Percentiles rank a stretch among this genome's conserved stretches.
Evolutionary conservation across 2,797 vertebrate species (phyloP).

Genomic region (Anguilla anguilla): DNA sequence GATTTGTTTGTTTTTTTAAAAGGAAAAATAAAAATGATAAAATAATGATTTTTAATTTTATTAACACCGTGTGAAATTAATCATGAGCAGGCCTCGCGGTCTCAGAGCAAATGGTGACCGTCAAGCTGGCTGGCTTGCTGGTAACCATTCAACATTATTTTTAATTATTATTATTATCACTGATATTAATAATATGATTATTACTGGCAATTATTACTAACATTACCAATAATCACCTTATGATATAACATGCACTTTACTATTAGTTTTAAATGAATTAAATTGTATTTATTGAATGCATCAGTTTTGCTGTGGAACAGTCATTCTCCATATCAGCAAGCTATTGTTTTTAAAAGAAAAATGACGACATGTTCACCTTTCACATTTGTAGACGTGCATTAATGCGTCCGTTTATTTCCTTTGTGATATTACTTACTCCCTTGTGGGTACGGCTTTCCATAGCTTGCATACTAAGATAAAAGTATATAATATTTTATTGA

Average conservation of each 20-base stretch:
- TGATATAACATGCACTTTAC: neutral
- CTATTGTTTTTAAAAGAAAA: neutral
- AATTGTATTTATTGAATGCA: neutral
- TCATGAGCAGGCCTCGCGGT: conserved; percentile 62
- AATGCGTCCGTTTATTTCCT: neutral
- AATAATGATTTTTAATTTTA: conserved; percentile 55
- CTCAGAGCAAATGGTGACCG: conserved; percentile 43
- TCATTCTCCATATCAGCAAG: neutral
- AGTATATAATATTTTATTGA: neutral
- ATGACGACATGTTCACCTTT: neutral
- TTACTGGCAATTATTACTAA: neutral
- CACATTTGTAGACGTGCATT: neutral
- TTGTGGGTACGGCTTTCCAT: neutral
- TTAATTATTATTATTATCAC: neutral
- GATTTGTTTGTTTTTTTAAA: conserved; percentile 48
- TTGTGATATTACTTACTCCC: neutral
- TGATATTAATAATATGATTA: neutral
- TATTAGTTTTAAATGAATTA: neutral
- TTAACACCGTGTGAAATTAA: conserved; percentile 53
- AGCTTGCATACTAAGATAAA: neutral
- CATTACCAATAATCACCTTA: neutral
- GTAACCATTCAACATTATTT: neutral
- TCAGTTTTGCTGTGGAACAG: neutral
- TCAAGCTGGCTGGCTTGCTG: conserved; percentile 12
- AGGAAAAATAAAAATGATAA: neutral